Evolutionary conservation across 1,140 invertebrate species (phyloP), one percentile per base, ranked within the genome.

Genomic region (Hycleus cichorii): DNA sequence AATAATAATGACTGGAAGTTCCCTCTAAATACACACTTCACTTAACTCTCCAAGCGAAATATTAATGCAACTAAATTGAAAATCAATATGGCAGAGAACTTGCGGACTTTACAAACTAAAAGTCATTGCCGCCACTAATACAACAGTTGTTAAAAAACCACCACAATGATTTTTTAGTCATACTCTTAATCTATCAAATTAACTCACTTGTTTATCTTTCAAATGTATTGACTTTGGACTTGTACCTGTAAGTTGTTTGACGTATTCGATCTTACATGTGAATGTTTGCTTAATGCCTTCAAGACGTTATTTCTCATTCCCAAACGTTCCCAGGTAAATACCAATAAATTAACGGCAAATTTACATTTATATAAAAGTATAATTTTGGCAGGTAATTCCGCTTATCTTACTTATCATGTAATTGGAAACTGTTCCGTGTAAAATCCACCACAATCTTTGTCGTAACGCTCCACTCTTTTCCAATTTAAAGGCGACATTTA

Each of bases 31-130:
- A 68, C 64, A 68, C 66, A 68, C 64, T 66, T 59, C 63, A 62
- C 59, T 66, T 66, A 68, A 66, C 66, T 68, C 66, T 63, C 64
- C 49, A 60, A 62, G 66, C 64, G 63, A 66, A 68, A 68, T 68
- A 68, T 68, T 68, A 68, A 68, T 68, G 64, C 66, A 63, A 66
- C 55, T 65, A 68, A 68, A 68, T 68, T 66, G 66, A 66, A 66
- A 68, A 68, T 68, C 66, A 64, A 68, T 68, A 68, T 58, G 49
- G 59, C 58, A 46, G 55, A 18, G 18, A 66, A 60, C 47, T 60
- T 50, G 51, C 56, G 50, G 51, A 51, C 49, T 59, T 57, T 39
- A 47, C 52, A 47, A 55, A 55, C 52, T 55, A 55, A 55, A 55
- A 55, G 52, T 55, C 52, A 55, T 55, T 46, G 52, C 12, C 24